phyloP scores from a whole-genome alignment of 2,113 vertebrate genomes.

The Lophotis ruficrista region DNA sequence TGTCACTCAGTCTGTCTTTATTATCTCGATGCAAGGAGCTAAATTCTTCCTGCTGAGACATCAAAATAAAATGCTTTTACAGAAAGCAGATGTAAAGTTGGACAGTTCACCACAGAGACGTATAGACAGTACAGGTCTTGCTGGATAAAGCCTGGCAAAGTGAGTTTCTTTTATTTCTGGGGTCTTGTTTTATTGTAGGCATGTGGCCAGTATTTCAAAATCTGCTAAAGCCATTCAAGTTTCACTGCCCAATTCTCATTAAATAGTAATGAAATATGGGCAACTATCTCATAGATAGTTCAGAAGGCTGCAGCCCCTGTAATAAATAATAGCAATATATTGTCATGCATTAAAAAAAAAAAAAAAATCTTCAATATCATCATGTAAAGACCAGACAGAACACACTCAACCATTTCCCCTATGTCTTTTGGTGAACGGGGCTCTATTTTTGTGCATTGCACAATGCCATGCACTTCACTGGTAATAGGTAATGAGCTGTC shows the following conservation, averaged over 20 bases:
- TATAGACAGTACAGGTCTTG: not conserved
- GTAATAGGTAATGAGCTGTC: not conserved
- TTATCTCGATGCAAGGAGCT: conserved; percentile 65
- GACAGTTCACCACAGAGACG: not conserved
- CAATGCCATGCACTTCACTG: not conserved
- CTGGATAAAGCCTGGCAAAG: not conserved
- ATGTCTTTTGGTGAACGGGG: not conserved
- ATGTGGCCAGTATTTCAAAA: not conserved
- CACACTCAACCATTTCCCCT: not conserved
- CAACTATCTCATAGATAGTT: not conserved
- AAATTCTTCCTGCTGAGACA: conserved; percentile 76
- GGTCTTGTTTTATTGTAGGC: not conserved
- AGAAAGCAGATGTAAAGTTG: not conserved
- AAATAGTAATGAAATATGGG: not conserved
- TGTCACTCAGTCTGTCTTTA: conserved; percentile 75
- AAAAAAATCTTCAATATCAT: not conserved
- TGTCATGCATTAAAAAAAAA: not conserved
- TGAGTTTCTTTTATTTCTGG: not conserved
- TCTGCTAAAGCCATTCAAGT: not conserved
- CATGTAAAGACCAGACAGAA: not conserved
- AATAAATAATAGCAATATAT: not conserved
- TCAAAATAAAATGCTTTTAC: not conserved
- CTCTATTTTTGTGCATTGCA: not conserved
- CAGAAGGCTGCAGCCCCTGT: not conserved
- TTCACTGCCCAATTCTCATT: not conserved